Evolutionary conservation across 2,888 invertebrate genomes (phyloP).

Genomic region (Erannis defoliaria): DNA sequence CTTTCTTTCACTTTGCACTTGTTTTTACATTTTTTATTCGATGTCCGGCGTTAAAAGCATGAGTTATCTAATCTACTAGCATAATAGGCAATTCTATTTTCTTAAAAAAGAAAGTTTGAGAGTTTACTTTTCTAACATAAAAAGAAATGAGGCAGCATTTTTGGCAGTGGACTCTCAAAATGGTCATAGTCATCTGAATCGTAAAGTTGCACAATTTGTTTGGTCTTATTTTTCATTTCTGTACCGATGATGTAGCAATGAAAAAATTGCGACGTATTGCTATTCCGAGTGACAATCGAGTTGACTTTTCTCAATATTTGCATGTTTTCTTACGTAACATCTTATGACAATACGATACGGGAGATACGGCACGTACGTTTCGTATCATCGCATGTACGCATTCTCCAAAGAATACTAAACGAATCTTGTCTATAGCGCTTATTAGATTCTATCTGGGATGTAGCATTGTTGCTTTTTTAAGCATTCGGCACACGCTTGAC

Average conservation of each 20-base stretch:
- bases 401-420: constrained; percentile 51
- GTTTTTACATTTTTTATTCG: constrained; percentile 46
- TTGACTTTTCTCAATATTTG: constrained; percentile 14
- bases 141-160: constrained; percentile 37
- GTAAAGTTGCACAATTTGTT: constrained; percentile 1
- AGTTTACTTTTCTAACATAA: constrained; percentile 31
- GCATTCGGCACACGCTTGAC: constrained; percentile 33
- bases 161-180: constrained; percentile 17
- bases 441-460: constrained; percentile 52
- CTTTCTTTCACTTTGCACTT: constrained; percentile 45
- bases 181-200: not conserved
- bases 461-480: constrained; percentile 33
- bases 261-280: constrained; percentile 1
- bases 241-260: not conserved
- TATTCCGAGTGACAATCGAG: not conserved
- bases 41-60: constrained; percentile 36
- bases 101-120: constrained; percentile 35
- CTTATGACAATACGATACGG: constrained; percentile 42
- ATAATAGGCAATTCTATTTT: constrained; percentile 34
- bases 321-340: constrained; percentile 31
- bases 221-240: not conserved
- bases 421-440: constrained; percentile 42
- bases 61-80: constrained; percentile 42
- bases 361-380: constrained; percentile 48
- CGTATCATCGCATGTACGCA: constrained; percentile 27